phyloP scores from a whole-genome alignment of 2,888 invertebrate genomes.

The Scaptodrosophila latifasciaeformis region DNA sequence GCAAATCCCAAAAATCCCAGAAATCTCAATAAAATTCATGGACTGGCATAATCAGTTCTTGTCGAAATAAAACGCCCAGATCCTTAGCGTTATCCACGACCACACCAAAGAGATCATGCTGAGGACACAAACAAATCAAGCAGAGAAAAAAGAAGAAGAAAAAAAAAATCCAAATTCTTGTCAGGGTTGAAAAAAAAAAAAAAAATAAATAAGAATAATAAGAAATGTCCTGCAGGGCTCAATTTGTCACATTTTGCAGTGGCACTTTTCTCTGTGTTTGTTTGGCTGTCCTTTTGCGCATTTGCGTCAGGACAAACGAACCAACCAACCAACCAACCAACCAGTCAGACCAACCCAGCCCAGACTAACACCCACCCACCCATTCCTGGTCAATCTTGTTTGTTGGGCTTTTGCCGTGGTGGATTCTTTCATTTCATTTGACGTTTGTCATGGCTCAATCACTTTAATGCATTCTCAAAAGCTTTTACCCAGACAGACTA shows the following conservation, averaged over 20 bases:
- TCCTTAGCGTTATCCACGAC: too few relatives aligned
- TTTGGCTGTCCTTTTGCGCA: slow-evolving; percentile 17
- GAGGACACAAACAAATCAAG: not conserved
- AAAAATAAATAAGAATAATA: too few relatives aligned
- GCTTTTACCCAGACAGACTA: not conserved
- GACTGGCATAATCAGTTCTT: slow-evolving; percentile 49
- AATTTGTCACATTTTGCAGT: slow-evolving; percentile 48
- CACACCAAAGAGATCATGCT: too few relatives aligned
- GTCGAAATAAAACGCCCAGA: slow-evolving; percentile 52
- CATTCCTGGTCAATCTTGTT: slow-evolving; percentile 8
- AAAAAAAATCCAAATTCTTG: not conserved
- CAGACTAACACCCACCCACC: too few relatives aligned
- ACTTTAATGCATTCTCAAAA: slow-evolving; percentile 20
- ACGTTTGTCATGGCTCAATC: slow-evolving; percentile 7
- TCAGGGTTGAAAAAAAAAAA: slow-evolving; percentile 22
- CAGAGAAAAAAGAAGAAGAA: not conserved
- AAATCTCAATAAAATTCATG: slow-evolving; percentile 35
- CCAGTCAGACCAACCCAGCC: too few relatives aligned
- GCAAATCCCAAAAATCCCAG: slow-evolving; percentile 27
- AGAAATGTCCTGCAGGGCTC: slow-evolving; percentile 48
- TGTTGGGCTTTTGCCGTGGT: slow-evolving; percentile 20
- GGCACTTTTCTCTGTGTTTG: slow-evolving; percentile 24
- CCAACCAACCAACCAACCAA: too few relatives aligned
- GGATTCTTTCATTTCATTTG: slow-evolving; percentile 25
- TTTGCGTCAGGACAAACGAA: slow-evolving; percentile 4